Base-by-base conservation (phyloP, 2,113 vertebrate species). In the Halichoerus grypus region DNA sequence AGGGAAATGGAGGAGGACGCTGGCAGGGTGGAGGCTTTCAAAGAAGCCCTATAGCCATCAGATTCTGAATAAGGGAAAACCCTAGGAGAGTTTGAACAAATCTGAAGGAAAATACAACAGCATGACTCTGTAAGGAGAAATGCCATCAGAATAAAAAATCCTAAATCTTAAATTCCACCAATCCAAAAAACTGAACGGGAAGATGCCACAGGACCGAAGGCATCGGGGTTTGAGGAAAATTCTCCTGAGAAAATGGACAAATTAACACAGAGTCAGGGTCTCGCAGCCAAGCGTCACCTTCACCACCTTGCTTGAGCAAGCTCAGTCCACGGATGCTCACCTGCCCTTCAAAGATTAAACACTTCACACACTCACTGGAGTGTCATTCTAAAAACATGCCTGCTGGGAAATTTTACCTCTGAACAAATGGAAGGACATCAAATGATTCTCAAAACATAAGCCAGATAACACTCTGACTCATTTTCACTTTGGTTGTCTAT, bases 1-100 rank as follows among this genome's bases (percentile, higher is more conserved):
- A 61, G 67, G 61, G n/a, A n/a, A 26, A 57, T 22, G 65, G 42
- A 92, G 49, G 67, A 36, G 65, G 36, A 53, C 12, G n/a, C 39
- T 14, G 63, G 79, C 55, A 63, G 55, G 7, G 36, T 9, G 3
- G 59, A 83, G 24, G 49, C 18, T 87, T 71, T 72, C 85, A 84
- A 91, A 51, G 84, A 84, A 82, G 77, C 36, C 71, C 36, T 11
- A 12, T 4, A 72, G 81, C 55, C 67, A 80, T 1, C 7, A 1
- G 42, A 61, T 71, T 94, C 72, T 61, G 74, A 86, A 61, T 71
- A 55, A 88, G 51, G 28, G 53, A 67, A 95, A 71, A 53, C 36
- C 84, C 81, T 55, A 83, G 36, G 79, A 96, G 61, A 81, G 9
- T 67, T 7, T 67, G 55, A 96, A 86, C 46, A 92, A 71, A 95